Evolutionary conservation across 2,113 vertebrate species (phyloP), one percentile per base, ranked within the genome.

Genomic region (Cyprinodon tularosa): DNA sequence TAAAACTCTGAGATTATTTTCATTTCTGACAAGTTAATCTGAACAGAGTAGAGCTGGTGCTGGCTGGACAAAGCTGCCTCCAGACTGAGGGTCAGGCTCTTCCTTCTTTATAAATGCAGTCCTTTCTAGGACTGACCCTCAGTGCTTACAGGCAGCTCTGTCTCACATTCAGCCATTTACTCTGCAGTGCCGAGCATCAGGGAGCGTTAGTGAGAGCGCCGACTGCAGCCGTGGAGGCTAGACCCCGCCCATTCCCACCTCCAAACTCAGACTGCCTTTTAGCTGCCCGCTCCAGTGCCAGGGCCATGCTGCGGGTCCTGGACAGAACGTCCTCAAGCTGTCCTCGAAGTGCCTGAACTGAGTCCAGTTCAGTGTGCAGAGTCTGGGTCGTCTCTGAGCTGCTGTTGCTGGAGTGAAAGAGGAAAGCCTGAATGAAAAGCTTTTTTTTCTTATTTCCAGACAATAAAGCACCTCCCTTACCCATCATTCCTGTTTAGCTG

Each of bases 161-260:
- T 77, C 81, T 84, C 62, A 86, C 82, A 84, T 79, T 61, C 48
- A 76, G 29, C 82, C 69, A 73, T 64, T 71, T 66, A 74, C 79
- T 86, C 66, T 66, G 38, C 45, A 8, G 62, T 68, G 83, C 73
- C 86, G 68, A 86, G 82, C 68, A 83, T 87, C 80, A 93, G 67
- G 82, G 80, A 88, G 91, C 78, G 38, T 84, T 94, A 93, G 90
- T 80, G 72, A 88, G 62, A 78, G 85, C 22, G 77, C 87, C 91
- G 90, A 70, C 87, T 92, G 93, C 91, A 86, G 93, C 93, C 95
- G 91, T 90, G 94, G 93, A 94, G 95, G 93, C 96, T 93, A 93
- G 93, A 93, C 94, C 91, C 91, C 90, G 93, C 95, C 92, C 93
- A 90, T 96, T 95, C 97, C 96, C 97, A 99, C 98, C 98, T 99